Conservation (phyloP, 2,113 vertebrate species). For the Sceloporus undulatus region DNA sequence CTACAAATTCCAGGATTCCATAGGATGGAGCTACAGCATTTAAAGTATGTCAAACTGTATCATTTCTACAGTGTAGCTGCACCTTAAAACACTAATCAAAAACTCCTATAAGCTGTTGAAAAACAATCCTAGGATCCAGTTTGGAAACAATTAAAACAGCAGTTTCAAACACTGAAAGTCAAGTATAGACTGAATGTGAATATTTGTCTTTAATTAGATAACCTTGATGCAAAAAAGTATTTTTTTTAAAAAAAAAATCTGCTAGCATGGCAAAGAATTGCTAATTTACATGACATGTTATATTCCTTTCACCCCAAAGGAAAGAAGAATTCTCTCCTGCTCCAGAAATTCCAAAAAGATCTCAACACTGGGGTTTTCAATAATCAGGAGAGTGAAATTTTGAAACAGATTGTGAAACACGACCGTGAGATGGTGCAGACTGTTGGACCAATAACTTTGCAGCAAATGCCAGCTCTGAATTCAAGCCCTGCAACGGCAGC, state of each 20-base stretch:
- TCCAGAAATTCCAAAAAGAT: conserved; percentile 99
- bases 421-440: conserved; percentile 98
- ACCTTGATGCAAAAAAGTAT: not conserved
- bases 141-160: no score
- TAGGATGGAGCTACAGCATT: no score
- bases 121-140: no score
- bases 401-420: conserved; percentile 98
- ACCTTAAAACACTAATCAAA: no score
- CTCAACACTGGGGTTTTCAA: conserved; percentile 98
- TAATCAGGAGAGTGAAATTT: conserved; percentile 97
- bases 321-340: conserved; percentile 97
- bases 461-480: conserved; percentile 85
- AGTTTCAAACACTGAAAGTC: no score
- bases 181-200: not conserved
- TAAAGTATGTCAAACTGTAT: no score
- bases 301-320: conserved; percentile 74
- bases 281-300: not conserved
- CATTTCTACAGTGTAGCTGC: no score
- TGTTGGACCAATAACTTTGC: conserved; percentile 84
- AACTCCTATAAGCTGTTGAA: no score
- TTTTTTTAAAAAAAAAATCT: not conserved
- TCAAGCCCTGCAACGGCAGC: conserved; percentile 82
- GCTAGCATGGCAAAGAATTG: not conserved
- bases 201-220: not conserved
- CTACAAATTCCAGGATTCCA: no score